Base-by-base conservation (phyloP, 2,113 vertebrate species). In the Tragulus kanchil region DNA sequence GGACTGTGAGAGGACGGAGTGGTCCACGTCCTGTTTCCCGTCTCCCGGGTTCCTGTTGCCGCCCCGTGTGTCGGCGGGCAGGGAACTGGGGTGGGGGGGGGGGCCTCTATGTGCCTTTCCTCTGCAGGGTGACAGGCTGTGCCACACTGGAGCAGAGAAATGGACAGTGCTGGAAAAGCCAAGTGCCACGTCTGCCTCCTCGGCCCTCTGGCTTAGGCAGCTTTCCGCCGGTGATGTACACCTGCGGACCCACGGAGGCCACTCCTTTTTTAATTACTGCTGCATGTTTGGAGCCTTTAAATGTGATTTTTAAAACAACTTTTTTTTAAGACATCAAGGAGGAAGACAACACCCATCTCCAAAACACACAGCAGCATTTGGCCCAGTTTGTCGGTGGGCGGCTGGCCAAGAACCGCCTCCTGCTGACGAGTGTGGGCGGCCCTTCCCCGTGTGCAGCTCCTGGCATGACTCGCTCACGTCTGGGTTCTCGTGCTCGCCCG, bases 201-300 rank as follows among this genome's bases (percentile, higher is more conserved):
- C 89, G 92, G 93, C 84, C 67, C 17, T 5, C 65, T 58, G 31
- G 62, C 96, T 96, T 50, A 77, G 89, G 45, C 8, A 8, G n/a
- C 64, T 85, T 91, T 96, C 94, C 84, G 48, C 86, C 89, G 95
- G 59, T 71, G 61, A 86, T 62, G 7, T 52, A 56, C 48, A 85
- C 94, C 82, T 98, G 83, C 45, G 83, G 8, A 81, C 42, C 54
- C 19, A 19, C 1, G 3, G 93, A 82, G 31, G 58, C 69, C 19
- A 58, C 67, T 65, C 45, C 85, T 96, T 96, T 36, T 81, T 73
- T 3, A 95, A 69, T 93, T 86, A 94, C 89, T 98, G 97, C 98
- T 98, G 98, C 97, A 91, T 98, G 98, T 98, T 97, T 97, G 96
- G 97, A 97, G 95, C 97, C 97, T 98, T 98, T 98, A 98, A 98